phyloP scores from a whole-genome alignment of 2,113 vertebrate species.

The Sinocyclocheilus grahami region DNA sequence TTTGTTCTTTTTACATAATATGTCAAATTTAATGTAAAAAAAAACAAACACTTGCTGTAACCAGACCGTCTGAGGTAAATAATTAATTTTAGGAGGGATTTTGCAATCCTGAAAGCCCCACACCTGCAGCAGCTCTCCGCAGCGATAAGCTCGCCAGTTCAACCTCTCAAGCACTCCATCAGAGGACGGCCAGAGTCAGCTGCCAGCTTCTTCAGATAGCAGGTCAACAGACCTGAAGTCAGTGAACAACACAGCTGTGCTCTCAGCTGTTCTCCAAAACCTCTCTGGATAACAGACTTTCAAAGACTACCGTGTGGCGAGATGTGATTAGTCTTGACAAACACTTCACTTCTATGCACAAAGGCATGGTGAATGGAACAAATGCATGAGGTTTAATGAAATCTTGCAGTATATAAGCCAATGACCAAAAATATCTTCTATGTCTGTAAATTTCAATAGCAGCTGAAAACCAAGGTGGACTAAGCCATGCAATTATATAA shows the following conservation, averaged over 20 bases:
- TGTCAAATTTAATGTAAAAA: too few species aligned
- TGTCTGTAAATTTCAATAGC: neutral
- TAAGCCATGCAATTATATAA: neutral
- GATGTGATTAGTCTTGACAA: constrained; percentile 16
- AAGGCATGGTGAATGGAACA: neutral
- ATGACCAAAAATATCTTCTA: neutral
- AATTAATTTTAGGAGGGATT: neutral
- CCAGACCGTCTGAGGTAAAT: neutral
- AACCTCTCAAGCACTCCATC: neutral
- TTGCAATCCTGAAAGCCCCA: neutral
- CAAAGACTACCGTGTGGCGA: neutral
- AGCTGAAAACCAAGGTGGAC: neutral
- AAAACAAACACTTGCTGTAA: neutral
- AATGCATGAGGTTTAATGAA: neutral
- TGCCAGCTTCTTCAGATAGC: constrained; percentile 10
- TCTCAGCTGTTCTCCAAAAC: constrained; percentile 25
- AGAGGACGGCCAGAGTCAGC: neutral
- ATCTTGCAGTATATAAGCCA: neutral
- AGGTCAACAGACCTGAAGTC: constrained; percentile 21
- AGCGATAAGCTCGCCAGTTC: neutral
- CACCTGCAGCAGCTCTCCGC: constrained; percentile 19
- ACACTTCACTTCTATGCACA: neutral
- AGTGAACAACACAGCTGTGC: constrained; percentile 26
- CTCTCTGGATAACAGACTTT: constrained; percentile 14
- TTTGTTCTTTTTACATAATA: neutral